Evolutionary conservation across 2,113 vertebrate genomes (phyloP), one percentile per base, ranked within the genome.

Genomic region (Uria aalge): DNA sequence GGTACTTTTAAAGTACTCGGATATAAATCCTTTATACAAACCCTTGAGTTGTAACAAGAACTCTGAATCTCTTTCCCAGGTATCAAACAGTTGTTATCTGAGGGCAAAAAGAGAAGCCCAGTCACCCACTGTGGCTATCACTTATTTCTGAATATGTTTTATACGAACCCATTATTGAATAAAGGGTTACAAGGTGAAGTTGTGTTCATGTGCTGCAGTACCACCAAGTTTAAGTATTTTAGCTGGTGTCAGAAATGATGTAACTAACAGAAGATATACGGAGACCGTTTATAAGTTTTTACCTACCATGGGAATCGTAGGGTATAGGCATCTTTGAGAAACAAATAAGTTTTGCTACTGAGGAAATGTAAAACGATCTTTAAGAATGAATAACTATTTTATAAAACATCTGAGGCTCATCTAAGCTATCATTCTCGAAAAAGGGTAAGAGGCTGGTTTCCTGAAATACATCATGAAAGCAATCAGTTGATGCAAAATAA

Each of bases 271-370:
- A 34, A 83, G 20, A 13, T 34, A 26, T 1, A 30, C 66, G 56
- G 34, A 83, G n/a, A 45, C 26, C 0, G 0, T 41, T 66, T 23
- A 0, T 6, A 19, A 45, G 10, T n/a, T 90, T 55, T 64, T 40
- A 45, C 20, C 23, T 68, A 12, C 15, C 8, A 6, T 26, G 20
- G 60, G 30, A 38, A 48, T 60, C 55, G 71, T 41, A 20, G 48
- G 11, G 32, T 23, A 4, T 53, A 38, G 29, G 22, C 16, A 47
- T 72, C 66, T 73, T 62, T 34, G 50, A 90, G 53, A 73, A 92
- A 64, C 19, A 67, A 82, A 1, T 38, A 77, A 77, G 24, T 82
- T 43, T 60, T 13, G 11, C 29, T 75, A 5, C 30, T 52, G 32
- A 73, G n/a, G 36, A 88, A 75, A 66, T 63, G 13, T 57, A 47